Evolutionary conservation across 2,888 invertebrate species (phyloP).

Genomic region (Heliconius erato): DNA sequence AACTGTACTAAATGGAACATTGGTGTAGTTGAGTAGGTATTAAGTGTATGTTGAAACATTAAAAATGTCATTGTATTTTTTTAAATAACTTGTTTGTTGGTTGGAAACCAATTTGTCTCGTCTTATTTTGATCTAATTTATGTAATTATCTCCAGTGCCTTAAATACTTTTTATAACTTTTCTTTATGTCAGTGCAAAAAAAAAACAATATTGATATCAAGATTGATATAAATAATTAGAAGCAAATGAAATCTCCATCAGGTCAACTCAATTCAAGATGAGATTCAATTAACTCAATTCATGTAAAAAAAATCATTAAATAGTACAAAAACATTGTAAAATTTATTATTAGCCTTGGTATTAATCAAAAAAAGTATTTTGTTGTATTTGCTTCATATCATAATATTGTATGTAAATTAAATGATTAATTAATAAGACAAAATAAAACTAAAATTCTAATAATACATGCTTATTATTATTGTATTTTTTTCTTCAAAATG

Average conservation of each 20-base stretch:
- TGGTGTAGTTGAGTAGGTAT: not conserved
- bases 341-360: not conserved
- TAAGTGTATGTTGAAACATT: constrained; percentile 9
- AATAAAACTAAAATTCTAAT: not conserved
- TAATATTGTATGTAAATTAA: not conserved
- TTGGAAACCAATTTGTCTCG: not conserved
- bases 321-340: not conserved
- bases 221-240: no score
- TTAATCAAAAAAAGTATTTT: not conserved
- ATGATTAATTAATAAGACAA: no score
- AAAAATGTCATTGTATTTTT: not conserved
- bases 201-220: no score
- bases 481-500: not conserved
- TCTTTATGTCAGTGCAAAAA: not conserved
- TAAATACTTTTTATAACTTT: not conserved
- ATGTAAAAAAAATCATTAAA: no score
- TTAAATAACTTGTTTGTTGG: not conserved
- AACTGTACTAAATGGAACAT: not conserved
- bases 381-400: not conserved
- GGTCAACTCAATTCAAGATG: no score
- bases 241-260: no score
- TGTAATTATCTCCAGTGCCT: constrained; percentile 11
- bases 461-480: not conserved
- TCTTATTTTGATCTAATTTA: not conserved
- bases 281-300: no score